Evolutionary conservation across 2,113 vertebrate species (phyloP), one percentile per base, ranked within the genome.

Genomic region (Nyctereutes procyonoides): DNA sequence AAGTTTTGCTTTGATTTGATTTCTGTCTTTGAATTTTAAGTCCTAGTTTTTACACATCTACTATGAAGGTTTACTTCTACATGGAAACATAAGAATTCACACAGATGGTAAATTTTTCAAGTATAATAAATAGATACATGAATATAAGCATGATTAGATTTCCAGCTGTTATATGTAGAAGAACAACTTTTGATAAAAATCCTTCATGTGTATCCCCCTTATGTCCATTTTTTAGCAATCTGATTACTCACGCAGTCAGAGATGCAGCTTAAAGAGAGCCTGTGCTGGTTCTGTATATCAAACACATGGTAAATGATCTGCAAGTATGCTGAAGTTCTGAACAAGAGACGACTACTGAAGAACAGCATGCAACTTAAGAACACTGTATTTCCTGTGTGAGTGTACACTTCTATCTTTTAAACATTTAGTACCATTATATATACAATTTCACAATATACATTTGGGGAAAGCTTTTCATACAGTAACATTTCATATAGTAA

Each of bases 71-170:
- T 90, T 62, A 74, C 28, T 48, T 76, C 14, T 69, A 51, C 17
- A 43, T 58, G 32, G 58, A 93, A 77, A 48, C 15, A 76, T 55
- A 77, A 96, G 69, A 96, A 71, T 93, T 92, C 69, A 48, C 5
- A 24, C 67, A 98, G 93, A 97, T 95, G 90, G 60, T n/a, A 93
- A 58, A 95, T 98, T 98, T 98, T 91, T 56, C 95, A 95, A 88
- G 80, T 81, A 96, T 86, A 95, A 88, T 15, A 96, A 58, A 90
- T 71, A 28, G 73, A 91, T 86, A 65, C 5, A 83, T 43, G 51
- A 88, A 93, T 74, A 85, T 3, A 91, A 94, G 1, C 15, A 69
- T 15, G 96, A 87, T 77, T 97, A 92, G 43, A 96, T 98, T 98
- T 98, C 74, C 79, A 98, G 83, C 88, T 97, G 74, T 95, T 69